phyloP scores from a whole-genome alignment of 2,113 vertebrate genomes.

The Pomatorhinus ruficollis region DNA sequence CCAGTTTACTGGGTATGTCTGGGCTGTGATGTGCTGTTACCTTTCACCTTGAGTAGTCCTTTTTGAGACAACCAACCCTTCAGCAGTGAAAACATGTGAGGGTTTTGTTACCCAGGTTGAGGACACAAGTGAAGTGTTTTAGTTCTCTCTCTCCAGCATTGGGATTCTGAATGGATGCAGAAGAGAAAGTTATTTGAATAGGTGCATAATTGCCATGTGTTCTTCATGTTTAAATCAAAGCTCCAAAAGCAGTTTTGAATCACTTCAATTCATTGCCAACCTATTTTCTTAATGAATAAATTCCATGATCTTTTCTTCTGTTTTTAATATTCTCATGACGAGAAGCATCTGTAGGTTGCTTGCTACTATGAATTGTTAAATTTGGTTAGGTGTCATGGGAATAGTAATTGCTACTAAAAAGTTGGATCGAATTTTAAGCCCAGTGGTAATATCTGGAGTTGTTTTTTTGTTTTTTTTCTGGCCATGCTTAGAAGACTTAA shows the following conservation, averaged over 20 bases:
- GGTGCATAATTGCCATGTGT: background rate
- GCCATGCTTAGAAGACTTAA: background rate
- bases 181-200: background rate
- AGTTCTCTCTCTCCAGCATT: background rate
- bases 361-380: constrained; percentile 60
- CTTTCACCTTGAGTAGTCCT: background rate
- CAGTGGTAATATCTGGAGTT: constrained; percentile 53
- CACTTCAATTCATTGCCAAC: background rate
- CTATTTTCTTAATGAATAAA: constrained; percentile 40
- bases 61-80: background rate
- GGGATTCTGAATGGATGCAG: background rate
- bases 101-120: background rate
- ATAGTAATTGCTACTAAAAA: constrained; percentile 64
- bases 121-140: background rate
- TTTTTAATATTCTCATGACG: constrained; percentile 30
- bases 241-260: background rate
- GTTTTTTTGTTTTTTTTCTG: constrained; percentile 12
- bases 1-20: background rate
- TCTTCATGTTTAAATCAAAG: background rate
- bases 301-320: constrained; percentile 29
- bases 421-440: constrained; percentile 55
- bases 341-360: constrained; percentile 65
- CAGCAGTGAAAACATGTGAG: background rate
- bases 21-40: background rate
- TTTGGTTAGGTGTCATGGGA: constrained; percentile 19